Percentiles rank a stretch among this genome's conserved stretches.
phyloP scores from a whole-genome alignment of 2,113 vertebrate genomes.

The Eupsittula cactorum region DNA sequence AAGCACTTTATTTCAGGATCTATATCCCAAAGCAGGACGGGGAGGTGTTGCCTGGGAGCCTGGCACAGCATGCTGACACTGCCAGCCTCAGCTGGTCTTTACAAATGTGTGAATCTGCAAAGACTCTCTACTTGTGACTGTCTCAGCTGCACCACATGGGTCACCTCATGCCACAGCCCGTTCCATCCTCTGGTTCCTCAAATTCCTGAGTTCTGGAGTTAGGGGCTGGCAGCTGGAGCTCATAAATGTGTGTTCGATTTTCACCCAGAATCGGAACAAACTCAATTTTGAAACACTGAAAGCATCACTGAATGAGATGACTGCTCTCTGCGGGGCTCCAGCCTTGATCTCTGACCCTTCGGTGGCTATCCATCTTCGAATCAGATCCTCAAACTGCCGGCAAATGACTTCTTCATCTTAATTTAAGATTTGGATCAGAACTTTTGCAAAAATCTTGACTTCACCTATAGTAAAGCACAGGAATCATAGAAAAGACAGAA shows the following conservation, averaged over 20 bases:
- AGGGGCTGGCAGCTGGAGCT: not conserved
- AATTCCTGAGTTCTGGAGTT: not conserved
- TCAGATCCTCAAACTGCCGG: not conserved
- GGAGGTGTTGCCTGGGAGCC: not conserved
- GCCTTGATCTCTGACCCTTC: not conserved
- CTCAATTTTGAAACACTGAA: not conserved
- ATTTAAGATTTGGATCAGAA: not conserved
- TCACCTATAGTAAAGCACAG: not conserved
- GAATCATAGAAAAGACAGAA: not conserved
- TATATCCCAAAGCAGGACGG: not conserved
- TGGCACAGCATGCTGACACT: not conserved
- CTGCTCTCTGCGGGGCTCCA: not conserved
- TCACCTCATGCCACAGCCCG: not conserved
- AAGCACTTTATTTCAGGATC: not conserved
- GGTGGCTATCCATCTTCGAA: not conserved
- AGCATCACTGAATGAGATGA: not conserved
- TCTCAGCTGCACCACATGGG: accelerated
- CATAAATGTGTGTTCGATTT: not conserved
- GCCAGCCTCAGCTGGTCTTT: not conserved
- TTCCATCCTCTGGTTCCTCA: accelerated
- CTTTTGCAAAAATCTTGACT: not conserved
- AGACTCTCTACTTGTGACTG: accelerated
- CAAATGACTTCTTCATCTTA: not conserved
- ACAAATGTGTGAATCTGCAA: not conserved
- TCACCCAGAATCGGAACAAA: not conserved